These are phyloP conservation scores for Machimus atricapillus DNA, from an alignment of 2,888 invertebrate species.

Conservation along the genomic window DNA sequence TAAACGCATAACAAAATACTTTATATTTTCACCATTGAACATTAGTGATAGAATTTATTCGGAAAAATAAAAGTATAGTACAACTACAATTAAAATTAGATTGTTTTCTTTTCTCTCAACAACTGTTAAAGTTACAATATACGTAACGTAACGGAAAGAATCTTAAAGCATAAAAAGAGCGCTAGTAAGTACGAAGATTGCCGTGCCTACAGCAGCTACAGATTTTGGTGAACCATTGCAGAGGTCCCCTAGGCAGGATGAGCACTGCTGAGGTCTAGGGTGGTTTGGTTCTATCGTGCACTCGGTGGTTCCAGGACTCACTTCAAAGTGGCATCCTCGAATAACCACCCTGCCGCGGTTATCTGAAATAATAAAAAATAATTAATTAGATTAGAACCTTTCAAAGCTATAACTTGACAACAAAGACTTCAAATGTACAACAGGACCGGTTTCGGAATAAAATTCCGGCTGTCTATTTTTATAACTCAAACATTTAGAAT, in stretches of 20 bases:
- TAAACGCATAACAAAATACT: not conserved
- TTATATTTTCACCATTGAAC: not conserved
- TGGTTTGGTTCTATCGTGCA: not conserved
- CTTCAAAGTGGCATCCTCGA: slow-evolving; percentile 12
- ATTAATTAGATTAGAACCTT: too few relatives aligned
- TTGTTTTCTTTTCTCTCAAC: not conserved
- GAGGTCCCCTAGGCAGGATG: slow-evolving; percentile 72
- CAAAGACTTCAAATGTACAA: not conserved
- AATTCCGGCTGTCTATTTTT: not conserved
- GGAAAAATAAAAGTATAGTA: not conserved
- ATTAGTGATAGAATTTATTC: not conserved
- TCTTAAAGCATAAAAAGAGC: not conserved
- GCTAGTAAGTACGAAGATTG: slow-evolving; percentile 47
- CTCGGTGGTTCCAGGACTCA: not conserved
- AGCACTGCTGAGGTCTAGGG: slow-evolving; percentile 59
- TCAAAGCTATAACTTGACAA: not conserved
- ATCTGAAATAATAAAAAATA: not conserved
- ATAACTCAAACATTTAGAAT: too few relatives aligned
- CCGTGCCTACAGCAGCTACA: slow-evolving; percentile 52
- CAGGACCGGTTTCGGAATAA: not conserved
- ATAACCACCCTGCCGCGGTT: not conserved
- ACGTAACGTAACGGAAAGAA: not conserved
- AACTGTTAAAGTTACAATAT: not conserved
- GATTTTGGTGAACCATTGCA: slow-evolving; percentile 66
- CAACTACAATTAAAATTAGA: not conserved